Percentiles rank a stretch among this genome's conserved stretches.
Evolutionary conservation across 2,797 vertebrate species (phyloP).

Genomic region (Phyllotis vaccarum): DNA sequence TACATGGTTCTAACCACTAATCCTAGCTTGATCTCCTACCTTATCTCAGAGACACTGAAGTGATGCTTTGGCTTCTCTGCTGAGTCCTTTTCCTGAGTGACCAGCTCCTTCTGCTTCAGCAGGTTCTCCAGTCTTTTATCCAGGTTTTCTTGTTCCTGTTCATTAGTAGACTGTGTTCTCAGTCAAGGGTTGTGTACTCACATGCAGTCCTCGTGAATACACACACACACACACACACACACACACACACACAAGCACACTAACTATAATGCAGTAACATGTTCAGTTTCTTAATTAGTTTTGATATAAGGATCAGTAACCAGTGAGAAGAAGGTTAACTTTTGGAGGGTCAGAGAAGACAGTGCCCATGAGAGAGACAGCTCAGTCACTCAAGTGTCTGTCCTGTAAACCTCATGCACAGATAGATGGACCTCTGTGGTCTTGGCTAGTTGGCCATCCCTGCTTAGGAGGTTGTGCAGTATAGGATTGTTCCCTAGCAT

Average conservation of each 20-base stretch:
- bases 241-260: neutral
- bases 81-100: neutral
- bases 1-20: neutral
- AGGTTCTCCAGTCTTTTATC: neutral
- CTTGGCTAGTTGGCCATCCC: rapidly evolving
- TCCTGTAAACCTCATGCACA: neutral
- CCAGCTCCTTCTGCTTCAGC: neutral
- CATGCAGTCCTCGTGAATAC: no score
- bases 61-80: no score
- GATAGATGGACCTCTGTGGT: rapidly evolving
- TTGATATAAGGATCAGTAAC: neutral
- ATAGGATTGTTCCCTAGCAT: neutral
- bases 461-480: neutral
- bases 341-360: neutral
- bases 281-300: neutral
- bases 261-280: neutral
- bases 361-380: neutral
- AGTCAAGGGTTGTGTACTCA: neutral
- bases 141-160: neutral
- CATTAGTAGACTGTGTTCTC: neutral
- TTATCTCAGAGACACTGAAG: neutral
- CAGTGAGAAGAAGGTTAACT: neutral
- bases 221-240: neutral
- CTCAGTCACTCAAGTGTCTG: neutral
- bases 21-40: neutral